A percentile compares a stretch with the other conserved stretches of the same genome.
phyloP scores from a whole-genome alignment of 2,113 vertebrate genomes.

The Orientallactaga bullata region DNA sequence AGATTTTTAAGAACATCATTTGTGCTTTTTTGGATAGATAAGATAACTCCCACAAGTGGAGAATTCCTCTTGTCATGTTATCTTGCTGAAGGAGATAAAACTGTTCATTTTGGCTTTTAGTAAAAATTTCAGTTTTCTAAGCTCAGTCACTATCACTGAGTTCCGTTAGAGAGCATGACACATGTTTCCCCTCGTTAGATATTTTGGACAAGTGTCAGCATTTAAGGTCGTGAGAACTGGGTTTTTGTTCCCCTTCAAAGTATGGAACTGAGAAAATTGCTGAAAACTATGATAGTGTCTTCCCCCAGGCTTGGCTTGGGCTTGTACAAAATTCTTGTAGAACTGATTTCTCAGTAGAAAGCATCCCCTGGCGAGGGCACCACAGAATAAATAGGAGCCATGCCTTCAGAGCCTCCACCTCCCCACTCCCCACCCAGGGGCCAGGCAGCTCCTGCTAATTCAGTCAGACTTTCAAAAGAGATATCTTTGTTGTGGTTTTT shows the following conservation, averaged over 20 bases:
- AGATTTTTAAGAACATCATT: slow-evolving; percentile 44
- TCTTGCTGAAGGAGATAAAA: slow-evolving; percentile 57
- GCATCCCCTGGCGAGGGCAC: not conserved
- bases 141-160: not conserved
- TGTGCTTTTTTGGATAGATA: slow-evolving; percentile 73
- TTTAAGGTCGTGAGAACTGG: slow-evolving; percentile 74
- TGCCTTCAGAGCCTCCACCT: no score
- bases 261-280: slow-evolving; percentile 1
- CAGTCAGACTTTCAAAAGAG: not conserved
- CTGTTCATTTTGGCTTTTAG: slow-evolving; percentile 50
- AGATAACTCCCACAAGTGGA: slow-evolving; percentile 70
- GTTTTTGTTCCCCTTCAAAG: slow-evolving; percentile 26
- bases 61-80: slow-evolving; percentile 60
- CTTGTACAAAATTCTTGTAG: not conserved
- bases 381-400: not conserved
- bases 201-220: slow-evolving; percentile 69
- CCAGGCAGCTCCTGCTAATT: not conserved
- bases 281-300: not conserved
- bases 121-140: slow-evolving; percentile 57
- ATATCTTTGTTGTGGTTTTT: not conserved
- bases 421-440: not conserved
- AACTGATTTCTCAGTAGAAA: not conserved
- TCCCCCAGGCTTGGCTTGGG: not conserved
- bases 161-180: slow-evolving; percentile 50
- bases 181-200: slow-evolving; percentile 55